Evolutionary conservation across 2,113 vertebrate genomes (phyloP).

Genomic region (Clarias magur): DNA sequence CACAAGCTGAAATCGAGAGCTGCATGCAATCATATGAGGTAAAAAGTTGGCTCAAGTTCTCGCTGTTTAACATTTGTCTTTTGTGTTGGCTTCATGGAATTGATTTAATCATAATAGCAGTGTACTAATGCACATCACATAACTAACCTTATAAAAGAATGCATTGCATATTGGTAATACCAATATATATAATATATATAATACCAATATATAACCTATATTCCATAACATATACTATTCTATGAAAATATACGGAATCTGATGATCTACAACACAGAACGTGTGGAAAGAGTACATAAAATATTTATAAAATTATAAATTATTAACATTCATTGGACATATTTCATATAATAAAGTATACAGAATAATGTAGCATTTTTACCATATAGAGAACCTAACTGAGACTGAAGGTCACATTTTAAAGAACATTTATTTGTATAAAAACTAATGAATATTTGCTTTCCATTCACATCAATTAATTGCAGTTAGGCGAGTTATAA

Average conservation of each 20-base stretch:
- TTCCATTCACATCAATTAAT: not conserved
- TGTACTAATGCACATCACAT: not conserved
- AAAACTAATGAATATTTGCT: not conserved
- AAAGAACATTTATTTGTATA: not conserved
- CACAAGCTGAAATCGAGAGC: conserved; percentile 95
- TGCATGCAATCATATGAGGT: conserved; percentile 96
- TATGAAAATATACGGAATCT: not conserved
- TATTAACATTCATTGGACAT: not conserved
- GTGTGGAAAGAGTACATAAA: not conserved
- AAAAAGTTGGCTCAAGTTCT: conserved; percentile 45
- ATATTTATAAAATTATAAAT: too few relatives aligned
- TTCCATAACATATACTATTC: not conserved
- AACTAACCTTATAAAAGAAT: not conserved
- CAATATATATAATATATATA: too few relatives aligned
- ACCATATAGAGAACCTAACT: not conserved
- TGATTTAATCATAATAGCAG: not conserved
- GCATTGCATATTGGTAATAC: not conserved
- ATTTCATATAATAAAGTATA: not conserved
- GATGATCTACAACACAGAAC: not conserved
- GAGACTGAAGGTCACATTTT: not conserved
- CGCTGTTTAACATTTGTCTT: not conserved
- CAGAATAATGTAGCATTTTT: not conserved
- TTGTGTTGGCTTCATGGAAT: not conserved
- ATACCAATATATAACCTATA: too few relatives aligned
- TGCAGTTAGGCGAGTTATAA: not conserved